These are phyloP conservation scores for Leptinotarsa texana DNA, from an alignment of 1,140 invertebrate species.

Conservation along the genomic window DNA sequence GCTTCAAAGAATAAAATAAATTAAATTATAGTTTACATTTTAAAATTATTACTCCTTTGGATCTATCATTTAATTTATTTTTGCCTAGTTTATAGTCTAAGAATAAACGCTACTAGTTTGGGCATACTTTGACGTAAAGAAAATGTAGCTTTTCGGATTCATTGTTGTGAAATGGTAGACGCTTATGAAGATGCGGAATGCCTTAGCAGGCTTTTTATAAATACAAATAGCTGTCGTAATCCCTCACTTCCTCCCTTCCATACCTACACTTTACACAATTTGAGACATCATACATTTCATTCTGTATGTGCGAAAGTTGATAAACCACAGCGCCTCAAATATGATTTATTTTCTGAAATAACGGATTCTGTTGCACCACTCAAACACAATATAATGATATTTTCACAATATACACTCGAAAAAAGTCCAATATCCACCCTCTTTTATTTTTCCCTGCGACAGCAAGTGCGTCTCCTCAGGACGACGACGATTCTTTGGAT, in stretches of 20 bases:
- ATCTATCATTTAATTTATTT: slow-evolving; percentile 24
- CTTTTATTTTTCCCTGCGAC: slow-evolving; percentile 46
- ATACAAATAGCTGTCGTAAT: slow-evolving; percentile 50
- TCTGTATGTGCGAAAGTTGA: slow-evolving; percentile 40
- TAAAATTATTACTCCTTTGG: background rate
- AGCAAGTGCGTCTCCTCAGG: slow-evolving; percentile 58
- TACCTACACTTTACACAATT: slow-evolving; percentile 33
- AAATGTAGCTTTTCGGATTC: background rate
- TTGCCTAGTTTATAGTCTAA: slow-evolving; percentile 13
- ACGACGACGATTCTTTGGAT: slow-evolving; percentile 61
- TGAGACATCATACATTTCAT: slow-evolving; percentile 46
- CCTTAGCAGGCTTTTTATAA: slow-evolving; percentile 45
- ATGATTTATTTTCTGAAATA: slow-evolving; percentile 55
- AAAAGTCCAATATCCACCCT: slow-evolving; percentile 28
- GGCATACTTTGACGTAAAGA: slow-evolving; percentile 30
- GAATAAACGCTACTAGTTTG: slow-evolving; percentile 40
- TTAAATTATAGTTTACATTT: slow-evolving; percentile 28
- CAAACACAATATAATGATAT: slow-evolving; percentile 14
- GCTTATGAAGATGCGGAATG: slow-evolving; percentile 47
- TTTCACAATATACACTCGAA: slow-evolving; percentile 26
- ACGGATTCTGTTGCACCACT: slow-evolving; percentile 40
- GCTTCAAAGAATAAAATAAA: slow-evolving; percentile 28
- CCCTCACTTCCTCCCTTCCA: slow-evolving; percentile 34
- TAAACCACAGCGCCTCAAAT: slow-evolving; percentile 35
- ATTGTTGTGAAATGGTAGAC: slow-evolving; percentile 20